These are phyloP conservation scores for Hofmannophila pseudospretella DNA, from an alignment of 2,888 invertebrate species.

Conservation along the genomic window DNA sequence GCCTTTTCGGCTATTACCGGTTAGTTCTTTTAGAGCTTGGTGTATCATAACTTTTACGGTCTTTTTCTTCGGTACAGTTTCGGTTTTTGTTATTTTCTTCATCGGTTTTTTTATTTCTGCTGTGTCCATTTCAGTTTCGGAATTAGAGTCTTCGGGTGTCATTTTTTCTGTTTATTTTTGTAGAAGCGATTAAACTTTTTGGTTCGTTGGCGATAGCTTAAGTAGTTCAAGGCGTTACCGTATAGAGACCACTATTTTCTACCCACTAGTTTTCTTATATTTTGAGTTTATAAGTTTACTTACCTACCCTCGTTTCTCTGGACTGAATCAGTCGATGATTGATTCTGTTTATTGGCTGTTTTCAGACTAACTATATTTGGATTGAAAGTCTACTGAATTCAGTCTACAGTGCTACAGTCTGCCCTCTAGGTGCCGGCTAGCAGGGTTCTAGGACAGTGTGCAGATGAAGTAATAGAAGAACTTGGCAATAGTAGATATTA, in stretches of 20 bases:
- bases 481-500: no score
- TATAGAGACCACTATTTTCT: constrained; percentile 23
- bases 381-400: no score
- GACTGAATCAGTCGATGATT: no score
- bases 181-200: neutral
- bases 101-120: constrained; percentile 18
- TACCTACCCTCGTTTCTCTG: no score
- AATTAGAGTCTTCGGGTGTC: constrained; percentile 22
- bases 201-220: constrained; percentile 4
- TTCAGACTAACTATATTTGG: no score
- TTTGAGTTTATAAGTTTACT: no score
- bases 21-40: constrained; percentile 43
- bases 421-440: no score
- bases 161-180: constrained; percentile 14
- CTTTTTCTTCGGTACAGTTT: constrained; percentile 36
- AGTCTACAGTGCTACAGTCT: no score
- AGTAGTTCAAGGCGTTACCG: constrained; percentile 20
- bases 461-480: no score
- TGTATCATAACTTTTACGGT: constrained; percentile 53
- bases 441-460: no score
- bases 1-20: constrained; percentile 44
- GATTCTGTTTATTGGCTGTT: no score
- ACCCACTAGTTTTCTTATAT: no score
- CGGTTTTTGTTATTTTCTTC: constrained; percentile 25
- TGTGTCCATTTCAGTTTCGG: constrained; percentile 34